Conservation (phyloP, 2,113 vertebrate species). For the Heterochromis multidens region DNA sequence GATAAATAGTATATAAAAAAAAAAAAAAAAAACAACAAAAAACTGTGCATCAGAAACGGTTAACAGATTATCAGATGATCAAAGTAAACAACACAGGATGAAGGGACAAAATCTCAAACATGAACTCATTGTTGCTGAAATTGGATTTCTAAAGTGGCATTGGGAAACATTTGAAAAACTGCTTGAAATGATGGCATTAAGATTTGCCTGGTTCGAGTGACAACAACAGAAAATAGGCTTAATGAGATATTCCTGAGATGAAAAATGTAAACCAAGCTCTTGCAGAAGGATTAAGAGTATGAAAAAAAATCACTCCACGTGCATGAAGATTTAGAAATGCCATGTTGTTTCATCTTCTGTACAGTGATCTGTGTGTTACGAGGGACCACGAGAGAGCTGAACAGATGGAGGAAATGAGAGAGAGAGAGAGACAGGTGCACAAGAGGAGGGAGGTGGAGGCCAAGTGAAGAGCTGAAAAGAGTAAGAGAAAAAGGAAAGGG, state of each 20-base stretch:
- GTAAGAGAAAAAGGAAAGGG: neutral
- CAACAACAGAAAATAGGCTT: neutral
- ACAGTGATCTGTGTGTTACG: conserved; percentile 9
- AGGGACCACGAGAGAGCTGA: neutral
- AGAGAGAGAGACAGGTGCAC: conserved; percentile 15
- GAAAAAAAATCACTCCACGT: neutral
- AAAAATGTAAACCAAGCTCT: neutral
- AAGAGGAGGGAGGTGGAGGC: conserved; percentile 3
- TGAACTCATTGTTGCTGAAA: neutral
- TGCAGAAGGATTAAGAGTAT: neutral
- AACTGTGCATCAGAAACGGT: neutral
- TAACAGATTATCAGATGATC: neutral
- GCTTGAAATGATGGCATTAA: neutral
- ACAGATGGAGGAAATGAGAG: conserved; percentile 34
- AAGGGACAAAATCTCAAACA: neutral
- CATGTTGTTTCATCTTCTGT: conserved; percentile 18
- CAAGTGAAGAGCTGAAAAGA: neutral
- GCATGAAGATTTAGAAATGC: neutral
- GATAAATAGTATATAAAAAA: too few relatives aligned
- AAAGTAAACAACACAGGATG: neutral
- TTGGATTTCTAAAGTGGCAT: neutral
- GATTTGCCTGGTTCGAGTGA: neutral
- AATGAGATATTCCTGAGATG: neutral
- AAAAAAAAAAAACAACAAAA: neutral
- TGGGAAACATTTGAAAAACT: neutral